Evolutionary conservation across 2,797 vertebrate species (phyloP), one percentile per base, ranked within the genome.

Genomic region (Takifugu rubripes): DNA sequence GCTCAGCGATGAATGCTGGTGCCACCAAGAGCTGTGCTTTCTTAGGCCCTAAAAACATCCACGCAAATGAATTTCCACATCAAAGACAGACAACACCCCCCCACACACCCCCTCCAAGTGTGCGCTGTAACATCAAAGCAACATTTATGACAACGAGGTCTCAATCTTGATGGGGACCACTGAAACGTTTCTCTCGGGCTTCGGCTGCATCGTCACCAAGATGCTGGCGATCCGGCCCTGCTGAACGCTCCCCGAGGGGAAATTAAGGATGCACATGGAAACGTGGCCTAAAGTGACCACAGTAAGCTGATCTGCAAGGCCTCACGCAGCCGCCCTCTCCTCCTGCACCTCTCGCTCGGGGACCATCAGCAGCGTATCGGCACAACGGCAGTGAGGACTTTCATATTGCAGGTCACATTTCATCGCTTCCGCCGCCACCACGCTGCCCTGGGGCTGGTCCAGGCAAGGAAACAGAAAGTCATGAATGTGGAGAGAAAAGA

Each of bases 181-280:
- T 44, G 33, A 31, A 21, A 5, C 21, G 45, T 24, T 47, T 11
- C 36, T 40, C 36, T 40, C 12, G 5, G 36, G 36, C 24, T 26
- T 47, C 47, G 36, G 5, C 8, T 40, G 51, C 45, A 46, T 6
- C 3, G 44, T 54, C 52, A 46, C 17, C 9, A 21, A 46, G 44
- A 40, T 14, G 12, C 36, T 40, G 36, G 36, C 14, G 11, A 10
- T 40, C 12, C 3, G 3, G 36, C 36, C 1, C 36, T 5, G 36
- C 36, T 12, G 36, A 40, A 40, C 14, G 36, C 12, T 40, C 11
- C 36, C 3, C 9, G 31, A 9, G 31, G 36, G 11, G 8, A 33
- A 84, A 86, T 83, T 74, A 82, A 63, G 64, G 45, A 81, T 74
- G 83, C 72, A 78, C 77, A 84, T 71, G 53, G 54, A 69, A 79